Evolutionary conservation across 1,140 invertebrate species (phyloP).

Genomic region (Drosophila guanche): DNA sequence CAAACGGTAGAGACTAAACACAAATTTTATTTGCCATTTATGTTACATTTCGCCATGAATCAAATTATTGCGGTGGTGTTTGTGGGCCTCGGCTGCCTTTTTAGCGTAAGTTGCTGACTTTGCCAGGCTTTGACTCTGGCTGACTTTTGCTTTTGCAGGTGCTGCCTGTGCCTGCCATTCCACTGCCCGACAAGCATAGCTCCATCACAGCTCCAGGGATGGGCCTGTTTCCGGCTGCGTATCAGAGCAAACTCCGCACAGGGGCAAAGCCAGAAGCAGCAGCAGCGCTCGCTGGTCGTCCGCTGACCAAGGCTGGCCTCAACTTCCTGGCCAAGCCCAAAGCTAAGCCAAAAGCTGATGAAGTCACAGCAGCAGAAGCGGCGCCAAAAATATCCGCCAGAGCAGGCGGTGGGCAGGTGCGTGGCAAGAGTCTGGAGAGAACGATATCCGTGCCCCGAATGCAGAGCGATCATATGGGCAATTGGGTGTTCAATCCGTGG

Average conservation of each 20-base stretch:
- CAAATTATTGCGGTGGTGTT: not conserved
- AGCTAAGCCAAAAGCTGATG: not conserved
- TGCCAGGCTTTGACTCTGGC: not conserved
- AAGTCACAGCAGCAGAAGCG: not conserved
- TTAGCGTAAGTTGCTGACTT: not conserved
- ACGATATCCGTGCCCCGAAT: constrained; percentile 1
- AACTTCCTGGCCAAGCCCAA: not conserved
- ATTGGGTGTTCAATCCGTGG: constrained; percentile 14
- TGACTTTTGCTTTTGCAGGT: not conserved
- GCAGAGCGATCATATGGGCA: not conserved
- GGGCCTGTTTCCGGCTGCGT: too few relatives aligned
- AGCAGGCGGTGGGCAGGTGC: not conserved
- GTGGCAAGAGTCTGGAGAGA: not conserved
- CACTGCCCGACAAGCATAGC: not conserved
- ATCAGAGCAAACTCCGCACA: too few relatives aligned
- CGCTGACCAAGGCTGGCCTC: too few relatives aligned
- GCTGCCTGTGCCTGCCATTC: not conserved
- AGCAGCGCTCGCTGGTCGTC: too few relatives aligned
- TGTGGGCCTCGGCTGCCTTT: not conserved
- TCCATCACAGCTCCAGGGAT: too few relatives aligned
- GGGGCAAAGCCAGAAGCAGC: too few relatives aligned
- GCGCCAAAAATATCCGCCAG: not conserved
- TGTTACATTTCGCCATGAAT: not conserved
- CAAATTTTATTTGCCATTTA: too few relatives aligned
- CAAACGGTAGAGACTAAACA: too few relatives aligned